Conservation (phyloP, 2,113 vertebrate genomes). For the Coregonus clupeaformis region DNA sequence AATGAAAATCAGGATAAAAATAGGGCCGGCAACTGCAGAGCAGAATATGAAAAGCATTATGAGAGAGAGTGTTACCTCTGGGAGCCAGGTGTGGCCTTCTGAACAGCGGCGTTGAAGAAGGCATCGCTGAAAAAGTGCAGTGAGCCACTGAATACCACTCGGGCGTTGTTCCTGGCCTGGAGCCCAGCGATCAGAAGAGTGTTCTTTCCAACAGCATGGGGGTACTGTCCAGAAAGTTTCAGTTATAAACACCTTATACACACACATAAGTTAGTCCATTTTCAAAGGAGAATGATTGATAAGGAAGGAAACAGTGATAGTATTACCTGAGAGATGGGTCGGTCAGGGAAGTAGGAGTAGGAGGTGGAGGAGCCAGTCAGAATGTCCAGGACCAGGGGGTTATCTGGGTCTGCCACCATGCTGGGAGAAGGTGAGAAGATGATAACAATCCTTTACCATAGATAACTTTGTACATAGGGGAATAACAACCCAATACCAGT, state of each 20-base stretch:
- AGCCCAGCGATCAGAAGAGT: conserved; percentile 94
- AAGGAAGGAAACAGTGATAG: neutral
- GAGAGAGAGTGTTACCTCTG: conserved; percentile 72
- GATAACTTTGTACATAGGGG: neutral
- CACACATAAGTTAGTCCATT: conserved; percentile 54
- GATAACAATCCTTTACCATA: conserved; percentile 52
- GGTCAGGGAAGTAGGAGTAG: conserved; percentile 96
- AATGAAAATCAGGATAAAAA: neutral
- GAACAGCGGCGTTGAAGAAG: conserved; percentile 91
- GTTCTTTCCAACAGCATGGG: conserved; percentile 95
- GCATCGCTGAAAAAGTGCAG: conserved; percentile 95
- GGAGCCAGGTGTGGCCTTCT: conserved; percentile 86
- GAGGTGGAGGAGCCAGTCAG: conserved; percentile 95
- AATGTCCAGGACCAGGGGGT: conserved; percentile 94
- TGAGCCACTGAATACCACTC: conserved; percentile 94
- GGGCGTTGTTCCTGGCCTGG: conserved; percentile 95
- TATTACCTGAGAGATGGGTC: conserved; percentile 89
- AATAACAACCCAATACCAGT: neutral
- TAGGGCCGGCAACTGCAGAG: neutral
- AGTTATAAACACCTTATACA: neutral
- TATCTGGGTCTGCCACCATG: conserved; percentile 98
- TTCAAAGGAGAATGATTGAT: neutral
- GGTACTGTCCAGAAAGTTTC: conserved; percentile 77
- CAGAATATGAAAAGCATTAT: neutral
- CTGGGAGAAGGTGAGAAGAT: conserved; percentile 44